Conservation (phyloP, 1,140 invertebrate genomes). For the Camponotus floridanus region DNA sequence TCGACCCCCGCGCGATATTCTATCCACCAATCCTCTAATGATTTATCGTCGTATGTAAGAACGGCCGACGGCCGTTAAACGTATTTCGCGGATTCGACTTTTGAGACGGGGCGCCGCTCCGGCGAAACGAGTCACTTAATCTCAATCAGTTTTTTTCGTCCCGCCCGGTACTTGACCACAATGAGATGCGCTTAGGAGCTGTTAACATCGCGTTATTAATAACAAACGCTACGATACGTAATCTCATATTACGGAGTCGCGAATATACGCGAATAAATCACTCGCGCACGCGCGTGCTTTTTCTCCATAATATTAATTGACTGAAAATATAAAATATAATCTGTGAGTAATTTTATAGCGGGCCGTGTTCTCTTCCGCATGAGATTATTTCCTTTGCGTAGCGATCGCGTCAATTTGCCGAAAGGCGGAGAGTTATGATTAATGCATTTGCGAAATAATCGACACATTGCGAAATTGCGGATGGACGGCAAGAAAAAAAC, state of each 20-base stretch:
- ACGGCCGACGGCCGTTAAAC: conserved; percentile 60
- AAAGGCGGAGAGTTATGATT: conserved; percentile 26
- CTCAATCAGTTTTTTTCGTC: conserved; percentile 38
- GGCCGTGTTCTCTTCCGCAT: neutral
- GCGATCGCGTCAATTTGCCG: conserved; percentile 16
- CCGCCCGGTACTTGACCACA: conserved; percentile 9
- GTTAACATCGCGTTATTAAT: conserved; percentile 53
- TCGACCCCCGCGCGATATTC: conserved; percentile 68
- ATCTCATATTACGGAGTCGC: neutral
- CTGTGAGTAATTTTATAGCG: neutral
- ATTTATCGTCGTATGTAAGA: conserved; percentile 68
- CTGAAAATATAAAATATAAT: neutral
- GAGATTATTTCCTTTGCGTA: neutral
- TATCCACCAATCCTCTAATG: conserved; percentile 70
- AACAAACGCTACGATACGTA: neutral
- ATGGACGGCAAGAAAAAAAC: conserved; percentile 16
- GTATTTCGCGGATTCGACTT: conserved; percentile 64
- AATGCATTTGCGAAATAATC: conserved; percentile 48
- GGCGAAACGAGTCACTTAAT: conserved; percentile 52
- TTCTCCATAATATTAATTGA: conserved; percentile 1
- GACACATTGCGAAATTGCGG: conserved; percentile 46
- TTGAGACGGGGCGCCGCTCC: conserved; percentile 42
- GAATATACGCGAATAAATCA: neutral
- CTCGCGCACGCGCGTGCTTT: neutral
- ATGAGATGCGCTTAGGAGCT: conserved; percentile 54